Evolutionary conservation across 2,113 vertebrate species (phyloP).

Genomic region (Ailurus styani): DNA sequence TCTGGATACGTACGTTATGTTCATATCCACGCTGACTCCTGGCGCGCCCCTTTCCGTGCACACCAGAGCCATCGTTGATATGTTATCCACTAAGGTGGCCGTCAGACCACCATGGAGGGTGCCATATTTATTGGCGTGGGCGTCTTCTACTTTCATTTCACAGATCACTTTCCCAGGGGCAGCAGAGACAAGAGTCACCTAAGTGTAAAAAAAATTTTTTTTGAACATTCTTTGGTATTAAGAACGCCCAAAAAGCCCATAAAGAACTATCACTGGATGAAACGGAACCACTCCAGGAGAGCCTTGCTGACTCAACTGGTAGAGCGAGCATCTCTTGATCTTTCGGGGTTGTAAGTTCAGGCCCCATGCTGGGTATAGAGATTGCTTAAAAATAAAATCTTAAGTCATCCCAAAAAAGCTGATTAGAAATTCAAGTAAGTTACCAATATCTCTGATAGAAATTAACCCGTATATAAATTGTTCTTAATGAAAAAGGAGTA

Average conservation of each 20-base stretch:
- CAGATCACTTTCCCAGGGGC: conserved; percentile 91
- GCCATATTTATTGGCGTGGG: conserved; percentile 89
- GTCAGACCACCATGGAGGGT: conserved; percentile 94
- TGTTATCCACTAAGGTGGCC: conserved; percentile 90
- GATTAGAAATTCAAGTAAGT: neutral
- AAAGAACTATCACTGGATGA: neutral
- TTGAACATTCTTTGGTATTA: neutral
- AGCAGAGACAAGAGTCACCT: conserved; percentile 90
- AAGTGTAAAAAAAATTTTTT: neutral
- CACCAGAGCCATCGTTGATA: conserved; percentile 91
- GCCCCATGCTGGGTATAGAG: neutral
- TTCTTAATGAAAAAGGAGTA: neutral
- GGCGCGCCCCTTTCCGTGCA: conserved; percentile 86
- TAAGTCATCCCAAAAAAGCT: neutral
- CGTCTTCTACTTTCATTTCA: conserved; percentile 92
- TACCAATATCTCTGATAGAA: neutral
- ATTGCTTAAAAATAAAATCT: neutral
- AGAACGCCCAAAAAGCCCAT: neutral
- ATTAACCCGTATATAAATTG: neutral
- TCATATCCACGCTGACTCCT: conserved; percentile 97
- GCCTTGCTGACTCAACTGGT: neutral
- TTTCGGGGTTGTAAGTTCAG: neutral
- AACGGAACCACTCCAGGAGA: neutral
- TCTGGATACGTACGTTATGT: conserved; percentile 89
- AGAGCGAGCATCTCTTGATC: neutral